phyloP scores from a whole-genome alignment of 2,113 vertebrate genomes.

The Sialia sialis region DNA sequence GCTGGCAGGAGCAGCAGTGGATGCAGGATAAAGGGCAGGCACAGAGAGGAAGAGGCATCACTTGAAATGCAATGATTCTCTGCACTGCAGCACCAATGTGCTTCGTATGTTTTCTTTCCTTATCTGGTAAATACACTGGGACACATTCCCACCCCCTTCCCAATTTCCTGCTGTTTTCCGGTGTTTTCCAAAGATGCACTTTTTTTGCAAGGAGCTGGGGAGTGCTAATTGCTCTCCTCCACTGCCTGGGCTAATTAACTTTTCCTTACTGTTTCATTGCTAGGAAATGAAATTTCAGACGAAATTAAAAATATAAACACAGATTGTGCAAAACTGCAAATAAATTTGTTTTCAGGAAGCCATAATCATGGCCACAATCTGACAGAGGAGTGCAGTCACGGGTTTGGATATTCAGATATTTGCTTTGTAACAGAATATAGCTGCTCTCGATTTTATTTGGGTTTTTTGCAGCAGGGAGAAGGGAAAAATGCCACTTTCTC shows the following conservation, averaged over 20 bases:
- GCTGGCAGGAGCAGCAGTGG: not conserved
- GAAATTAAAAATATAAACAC: not conserved
- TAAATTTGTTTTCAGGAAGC: not conserved
- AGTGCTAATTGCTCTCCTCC: not conserved
- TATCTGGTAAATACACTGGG: not conserved
- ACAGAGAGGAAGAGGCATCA: too few species aligned
- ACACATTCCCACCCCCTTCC: not conserved
- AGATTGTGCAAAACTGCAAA: not conserved
- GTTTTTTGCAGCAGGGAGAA: not conserved
- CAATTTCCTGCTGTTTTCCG: not conserved
- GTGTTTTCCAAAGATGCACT: not conserved
- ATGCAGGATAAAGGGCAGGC: not conserved
- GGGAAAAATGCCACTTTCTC: not conserved
- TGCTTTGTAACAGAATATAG: not conserved
- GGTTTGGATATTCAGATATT: not conserved
- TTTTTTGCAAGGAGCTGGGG: not conserved
- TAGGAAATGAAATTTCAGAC: not conserved
- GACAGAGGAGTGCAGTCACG: not conserved
- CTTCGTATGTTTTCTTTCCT: not conserved
- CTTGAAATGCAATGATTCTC: not conserved
- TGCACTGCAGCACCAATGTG: not conserved
- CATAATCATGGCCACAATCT: not conserved
- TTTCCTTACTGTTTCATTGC: not conserved
- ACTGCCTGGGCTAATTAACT: not conserved
- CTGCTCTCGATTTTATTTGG: not conserved